Evolutionary conservation across 2,888 invertebrate species (phyloP), one percentile per base, ranked within the genome.

Genomic region (Cryptocheilus praepositus): DNA sequence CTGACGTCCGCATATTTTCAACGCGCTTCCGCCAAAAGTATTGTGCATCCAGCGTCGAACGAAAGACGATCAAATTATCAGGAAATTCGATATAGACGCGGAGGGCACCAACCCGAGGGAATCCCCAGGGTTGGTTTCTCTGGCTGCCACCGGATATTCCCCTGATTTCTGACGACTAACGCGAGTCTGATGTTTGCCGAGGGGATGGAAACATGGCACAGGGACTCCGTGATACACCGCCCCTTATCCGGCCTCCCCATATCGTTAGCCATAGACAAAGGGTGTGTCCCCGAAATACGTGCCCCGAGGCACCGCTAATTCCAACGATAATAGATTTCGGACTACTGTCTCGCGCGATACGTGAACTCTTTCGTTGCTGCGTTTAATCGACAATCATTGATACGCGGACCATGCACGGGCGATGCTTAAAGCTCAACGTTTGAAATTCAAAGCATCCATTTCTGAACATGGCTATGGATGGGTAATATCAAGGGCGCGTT

Each of bases 161-260:
- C 78, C 81, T 78, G 80, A 78, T 80, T 77, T 75, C 79, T 79
- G 72, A 69, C 80, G 77, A 79, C 84, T 82, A 83, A 82, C 82
- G 84, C 84, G 80, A 83, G 81, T 81, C 82, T 80, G 82, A 83
- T 85, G 83, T 85, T 85, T 85, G 82, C 81, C 73, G 77, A 81
- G 84, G 83, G 82, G 81, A 36, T 74, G 73, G 81, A 44, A 70
- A 67, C 72, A 71, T 70, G 66, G 74, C 71, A 68, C 58, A 54
- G 64, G 70, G 65, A 68, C 63, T 76, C 71, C 74, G 73, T 57
- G 62, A 58, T 64, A 45, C 45, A 61, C 70, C 64, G 55, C 67
- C 81, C 71, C 74, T 74, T 80, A 71, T 66, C 69, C 73, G 22
- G 52, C 49, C 63, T 69, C 76, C 76, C 76, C 70, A 74, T 83